Conservation (phyloP, 2,113 vertebrate species). For the Numenius arquata region DNA sequence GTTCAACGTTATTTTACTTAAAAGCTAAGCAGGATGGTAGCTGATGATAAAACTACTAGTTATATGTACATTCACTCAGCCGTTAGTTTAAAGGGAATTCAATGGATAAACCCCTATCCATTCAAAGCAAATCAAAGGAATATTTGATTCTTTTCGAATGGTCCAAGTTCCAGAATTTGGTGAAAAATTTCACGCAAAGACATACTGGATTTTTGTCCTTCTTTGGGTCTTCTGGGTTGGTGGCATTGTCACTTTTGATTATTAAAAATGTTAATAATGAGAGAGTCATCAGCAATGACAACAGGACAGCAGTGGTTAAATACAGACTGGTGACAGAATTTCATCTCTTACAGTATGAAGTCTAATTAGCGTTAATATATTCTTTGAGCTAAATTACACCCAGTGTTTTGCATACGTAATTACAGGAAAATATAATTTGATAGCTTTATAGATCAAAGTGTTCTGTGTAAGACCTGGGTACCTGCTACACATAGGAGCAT, state of each 20-base stretch:
- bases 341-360: background rate
- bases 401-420: slow-evolving; percentile 14
- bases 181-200: background rate
- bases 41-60: background rate
- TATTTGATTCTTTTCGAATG: background rate
- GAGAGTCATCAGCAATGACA: background rate
- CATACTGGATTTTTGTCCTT: background rate
- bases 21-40: background rate
- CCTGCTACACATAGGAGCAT: rapidly evolving
- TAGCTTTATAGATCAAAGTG: background rate
- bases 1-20: background rate
- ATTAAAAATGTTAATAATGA: background rate
- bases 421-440: background rate
- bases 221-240: background rate
- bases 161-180: background rate
- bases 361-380: slow-evolving; percentile 15
- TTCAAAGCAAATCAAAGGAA: background rate
- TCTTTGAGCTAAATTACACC: background rate
- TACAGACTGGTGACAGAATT: background rate
- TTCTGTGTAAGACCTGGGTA: background rate
- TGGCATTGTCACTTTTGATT: background rate
- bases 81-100: background rate
- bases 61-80: background rate
- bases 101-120: background rate
- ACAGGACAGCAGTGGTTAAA: background rate